Conservation (phyloP, 2,888 invertebrate genomes). For the Sarcophaga rosellei region DNA sequence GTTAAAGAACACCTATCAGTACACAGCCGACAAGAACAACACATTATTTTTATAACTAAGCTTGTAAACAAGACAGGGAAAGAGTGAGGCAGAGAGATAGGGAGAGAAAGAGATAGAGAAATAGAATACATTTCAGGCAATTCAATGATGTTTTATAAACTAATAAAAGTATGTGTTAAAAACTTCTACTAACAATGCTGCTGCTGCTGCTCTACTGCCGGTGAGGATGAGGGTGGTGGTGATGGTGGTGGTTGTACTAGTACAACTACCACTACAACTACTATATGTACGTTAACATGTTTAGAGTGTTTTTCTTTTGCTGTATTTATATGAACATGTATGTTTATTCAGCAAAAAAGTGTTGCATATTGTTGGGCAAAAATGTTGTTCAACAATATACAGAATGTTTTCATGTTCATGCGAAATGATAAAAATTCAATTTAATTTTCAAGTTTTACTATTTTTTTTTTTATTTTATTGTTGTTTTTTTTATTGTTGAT, state of each 20-base stretch:
- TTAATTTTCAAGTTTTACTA: constrained; percentile 30
- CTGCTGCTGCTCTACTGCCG: no score
- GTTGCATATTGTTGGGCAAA: constrained; percentile 29
- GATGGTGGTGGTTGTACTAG: background rate
- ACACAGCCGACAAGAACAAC: background rate
- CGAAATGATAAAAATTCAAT: constrained; percentile 48
- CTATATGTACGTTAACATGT: background rate
- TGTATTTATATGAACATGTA: background rate
- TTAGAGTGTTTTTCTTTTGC: background rate
- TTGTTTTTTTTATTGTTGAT: background rate
- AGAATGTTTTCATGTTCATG: constrained; percentile 44
- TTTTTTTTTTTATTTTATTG: constrained; percentile 34
- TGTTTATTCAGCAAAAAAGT: background rate
- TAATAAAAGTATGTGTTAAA: constrained; percentile 43
- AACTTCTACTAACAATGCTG: background rate
- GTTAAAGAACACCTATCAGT: background rate
- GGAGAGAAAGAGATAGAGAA: background rate
- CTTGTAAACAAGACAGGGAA: background rate
- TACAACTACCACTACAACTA: constrained; percentile 10
- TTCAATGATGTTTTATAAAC: constrained; percentile 50
- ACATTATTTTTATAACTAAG: background rate
- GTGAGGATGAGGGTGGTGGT: no score
- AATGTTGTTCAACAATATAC: background rate
- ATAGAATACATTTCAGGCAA: constrained; percentile 17
- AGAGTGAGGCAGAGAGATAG: no score